These are phyloP conservation scores for Allacma fusca DNA, from an alignment of 2,888 invertebrate genomes.

Conservation along the genomic window DNA sequence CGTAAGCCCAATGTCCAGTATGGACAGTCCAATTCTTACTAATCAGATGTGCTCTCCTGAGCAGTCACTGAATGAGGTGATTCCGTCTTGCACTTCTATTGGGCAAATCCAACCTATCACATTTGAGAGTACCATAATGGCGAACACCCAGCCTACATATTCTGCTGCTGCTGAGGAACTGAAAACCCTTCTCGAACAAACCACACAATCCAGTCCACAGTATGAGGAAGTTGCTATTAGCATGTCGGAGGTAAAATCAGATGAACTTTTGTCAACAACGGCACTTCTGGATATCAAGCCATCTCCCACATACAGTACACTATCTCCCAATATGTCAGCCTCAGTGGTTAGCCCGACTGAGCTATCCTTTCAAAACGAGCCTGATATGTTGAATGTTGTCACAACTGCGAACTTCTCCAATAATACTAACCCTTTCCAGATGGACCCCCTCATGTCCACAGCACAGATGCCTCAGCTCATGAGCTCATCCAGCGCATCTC, in stretches of 20 bases:
- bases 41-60: conserved; percentile 1
- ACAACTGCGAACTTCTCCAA: neutral
- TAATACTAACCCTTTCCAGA: neutral
- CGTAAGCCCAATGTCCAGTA: conserved; percentile 8
- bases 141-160: neutral
- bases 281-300: conserved; percentile 31
- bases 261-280: neutral
- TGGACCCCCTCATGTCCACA: conserved; percentile 14
- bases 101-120: conserved; percentile 21
- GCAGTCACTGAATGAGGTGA: conserved; percentile 1
- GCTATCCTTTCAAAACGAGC: neutral
- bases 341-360: conserved; percentile 7
- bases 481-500: neutral
- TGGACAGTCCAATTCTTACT: conserved; percentile 21
- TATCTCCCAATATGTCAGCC: conserved; percentile 26
- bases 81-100: conserved; percentile 10
- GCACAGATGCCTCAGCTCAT: conserved; percentile 31
- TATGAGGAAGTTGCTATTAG: neutral
- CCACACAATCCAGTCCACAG: neutral
- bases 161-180: conserved; percentile 31
- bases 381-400: neutral
- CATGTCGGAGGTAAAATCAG: conserved; percentile 22
- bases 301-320: conserved; percentile 25
- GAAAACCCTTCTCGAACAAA: conserved; percentile 34
- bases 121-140: conserved; percentile 11